Evolutionary conservation across 2,113 vertebrate genomes (phyloP).

Genomic region (Callocephalon fimbriatum): DNA sequence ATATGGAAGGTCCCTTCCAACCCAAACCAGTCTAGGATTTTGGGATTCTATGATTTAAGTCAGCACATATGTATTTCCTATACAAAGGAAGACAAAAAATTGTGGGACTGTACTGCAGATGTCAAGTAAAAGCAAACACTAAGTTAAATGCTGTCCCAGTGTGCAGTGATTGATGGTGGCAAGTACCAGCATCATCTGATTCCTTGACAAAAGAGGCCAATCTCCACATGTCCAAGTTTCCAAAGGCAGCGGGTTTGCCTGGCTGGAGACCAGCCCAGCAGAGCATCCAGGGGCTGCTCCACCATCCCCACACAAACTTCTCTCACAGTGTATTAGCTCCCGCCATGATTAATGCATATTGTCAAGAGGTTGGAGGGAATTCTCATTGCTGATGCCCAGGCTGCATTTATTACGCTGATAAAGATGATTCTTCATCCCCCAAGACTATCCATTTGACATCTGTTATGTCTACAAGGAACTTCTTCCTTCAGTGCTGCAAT

Average conservation of each 20-base stretch:
- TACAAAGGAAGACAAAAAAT: neutral
- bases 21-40: neutral
- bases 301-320: neutral
- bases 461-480: neutral
- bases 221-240: accelerated
- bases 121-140: neutral
- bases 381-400: neutral
- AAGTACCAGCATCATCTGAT: accelerated
- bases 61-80: neutral
- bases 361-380: neutral
- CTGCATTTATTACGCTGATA: neutral
- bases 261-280: neutral
- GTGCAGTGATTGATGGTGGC: accelerated
- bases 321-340: accelerated
- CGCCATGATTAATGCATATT: accelerated
- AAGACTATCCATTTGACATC: neutral
- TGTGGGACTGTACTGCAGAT: neutral
- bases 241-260: neutral
- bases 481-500: neutral
- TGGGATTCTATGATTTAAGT: neutral
- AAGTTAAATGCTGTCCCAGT: accelerated
- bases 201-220: accelerated
- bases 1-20: neutral
- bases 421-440: neutral
- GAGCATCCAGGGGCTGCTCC: neutral